A percentile compares a stretch with the other conserved stretches of the same genome.
These are phyloP conservation scores for Sebastes paucispinis DNA, from an alignment of 2,797 vertebrate genomes.

Conservation along the genomic window DNA sequence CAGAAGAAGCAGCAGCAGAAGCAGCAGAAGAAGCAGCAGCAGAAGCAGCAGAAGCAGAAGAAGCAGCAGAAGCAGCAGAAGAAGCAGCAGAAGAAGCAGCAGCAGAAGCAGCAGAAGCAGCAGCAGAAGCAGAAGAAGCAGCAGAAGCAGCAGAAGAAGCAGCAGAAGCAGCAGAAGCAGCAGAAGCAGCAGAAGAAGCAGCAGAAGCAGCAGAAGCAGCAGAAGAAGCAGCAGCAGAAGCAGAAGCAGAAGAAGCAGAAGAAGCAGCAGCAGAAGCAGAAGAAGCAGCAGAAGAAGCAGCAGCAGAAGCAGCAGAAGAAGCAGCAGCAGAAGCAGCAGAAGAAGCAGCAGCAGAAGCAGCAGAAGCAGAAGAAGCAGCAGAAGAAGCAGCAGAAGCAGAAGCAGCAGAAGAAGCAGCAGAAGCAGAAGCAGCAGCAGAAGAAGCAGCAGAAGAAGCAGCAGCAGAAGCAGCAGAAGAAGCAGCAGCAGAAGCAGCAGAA, in stretches of 20 bases:
- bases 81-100: fast-evolving
- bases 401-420: fast-evolving
- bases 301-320: fast-evolving
- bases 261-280: no score
- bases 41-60: fast-evolving
- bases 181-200: fast-evolving
- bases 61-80: fast-evolving
- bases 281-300: fast-evolving
- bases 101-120: fast-evolving
- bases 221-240: no score
- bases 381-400: fast-evolving
- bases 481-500: fast-evolving
- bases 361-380: fast-evolving
- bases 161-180: no score
- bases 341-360: no score
- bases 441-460: fast-evolving
- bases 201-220: no score
- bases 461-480: fast-evolving
- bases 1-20: no score
- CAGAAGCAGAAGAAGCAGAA: fast-evolving
- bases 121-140: no score
- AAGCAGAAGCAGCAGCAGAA: no score
- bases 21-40: fast-evolving
- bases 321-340: fast-evolving
- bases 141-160: fast-evolving